Conservation (phyloP, 2,888 invertebrate genomes). For the Schizotus pectinicornis region DNA sequence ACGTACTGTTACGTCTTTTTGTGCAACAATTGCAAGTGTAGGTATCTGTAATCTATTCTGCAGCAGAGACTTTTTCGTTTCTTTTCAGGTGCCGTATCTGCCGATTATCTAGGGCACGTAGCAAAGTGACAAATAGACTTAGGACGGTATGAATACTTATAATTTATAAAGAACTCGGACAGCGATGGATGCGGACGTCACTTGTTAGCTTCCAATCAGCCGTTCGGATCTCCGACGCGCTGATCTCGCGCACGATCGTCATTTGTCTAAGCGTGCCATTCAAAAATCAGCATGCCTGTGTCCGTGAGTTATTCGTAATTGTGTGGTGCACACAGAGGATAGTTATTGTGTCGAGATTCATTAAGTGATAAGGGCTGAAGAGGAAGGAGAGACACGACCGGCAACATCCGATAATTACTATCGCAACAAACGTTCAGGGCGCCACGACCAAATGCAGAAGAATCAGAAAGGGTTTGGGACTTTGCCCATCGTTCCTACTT, state of each 20-base stretch:
- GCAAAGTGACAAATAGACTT: slow-evolving; percentile 49
- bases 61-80: slow-evolving; percentile 15
- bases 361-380: slow-evolving; percentile 22
- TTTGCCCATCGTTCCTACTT: no score
- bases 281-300: slow-evolving; percentile 36
- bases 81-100: slow-evolving; percentile 25
- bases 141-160: slow-evolving; percentile 48
- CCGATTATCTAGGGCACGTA: slow-evolving; percentile 45
- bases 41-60: slow-evolving; percentile 4
- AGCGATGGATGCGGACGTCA: slow-evolving; percentile 49
- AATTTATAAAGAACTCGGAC: slow-evolving; percentile 46
- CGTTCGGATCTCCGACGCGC: slow-evolving; percentile 44
- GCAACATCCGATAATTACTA: no score
- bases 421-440: no score
- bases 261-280: slow-evolving; percentile 43
- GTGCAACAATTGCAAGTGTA: not conserved
- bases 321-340: slow-evolving; percentile 15
- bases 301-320: slow-evolving; percentile 33
- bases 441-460: no score
- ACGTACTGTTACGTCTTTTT: slow-evolving; percentile 21
- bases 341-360: slow-evolving; percentile 29
- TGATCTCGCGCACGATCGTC: slow-evolving; percentile 46
- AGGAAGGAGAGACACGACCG: not conserved
- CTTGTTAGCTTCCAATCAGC: slow-evolving; percentile 46
- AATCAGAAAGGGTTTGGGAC: no score